Conservation (phyloP, 92 coral and sea anemone genomes). For the Galaxea fascicularis region DNA sequence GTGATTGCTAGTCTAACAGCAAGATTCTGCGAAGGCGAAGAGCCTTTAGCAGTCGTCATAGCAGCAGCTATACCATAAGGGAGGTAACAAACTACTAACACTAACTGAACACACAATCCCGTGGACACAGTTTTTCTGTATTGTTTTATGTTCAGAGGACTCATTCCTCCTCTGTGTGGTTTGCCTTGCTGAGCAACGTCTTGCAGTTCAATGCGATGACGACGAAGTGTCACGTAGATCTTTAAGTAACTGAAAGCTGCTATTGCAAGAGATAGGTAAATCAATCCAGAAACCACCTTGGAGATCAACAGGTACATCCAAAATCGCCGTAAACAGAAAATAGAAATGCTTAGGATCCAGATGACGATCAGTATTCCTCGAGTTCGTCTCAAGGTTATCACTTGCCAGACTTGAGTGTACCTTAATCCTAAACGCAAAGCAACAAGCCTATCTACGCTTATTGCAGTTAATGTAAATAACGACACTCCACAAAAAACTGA, state of each 20-base stretch:
- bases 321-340: neutral
- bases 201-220: neutral
- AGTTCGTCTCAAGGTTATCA: conserved; percentile 3
- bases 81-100: conserved; percentile 3
- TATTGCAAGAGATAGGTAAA: neutral
- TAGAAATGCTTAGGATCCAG: neutral
- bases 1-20: conserved; percentile 1
- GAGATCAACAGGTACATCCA: neutral
- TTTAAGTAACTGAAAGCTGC: conserved; percentile 1
- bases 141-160: neutral
- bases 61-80: conserved; percentile 9
- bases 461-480: neutral
- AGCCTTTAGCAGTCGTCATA: neutral
- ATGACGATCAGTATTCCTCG: neutral
- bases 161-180: neutral
- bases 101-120: conserved; percentile 8
- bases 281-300: neutral
- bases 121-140: conserved; percentile 20
- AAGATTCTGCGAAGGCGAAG: neutral
- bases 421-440: neutral
- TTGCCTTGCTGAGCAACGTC: neutral
- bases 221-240: conserved; percentile 7
- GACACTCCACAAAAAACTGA: conserved; percentile 1
- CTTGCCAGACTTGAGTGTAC: neutral
- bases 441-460: conserved; percentile 23